These are phyloP conservation scores for Thunnus thynnus DNA, from an alignment of 2,113 vertebrate species.

Conservation along the genomic window DNA sequence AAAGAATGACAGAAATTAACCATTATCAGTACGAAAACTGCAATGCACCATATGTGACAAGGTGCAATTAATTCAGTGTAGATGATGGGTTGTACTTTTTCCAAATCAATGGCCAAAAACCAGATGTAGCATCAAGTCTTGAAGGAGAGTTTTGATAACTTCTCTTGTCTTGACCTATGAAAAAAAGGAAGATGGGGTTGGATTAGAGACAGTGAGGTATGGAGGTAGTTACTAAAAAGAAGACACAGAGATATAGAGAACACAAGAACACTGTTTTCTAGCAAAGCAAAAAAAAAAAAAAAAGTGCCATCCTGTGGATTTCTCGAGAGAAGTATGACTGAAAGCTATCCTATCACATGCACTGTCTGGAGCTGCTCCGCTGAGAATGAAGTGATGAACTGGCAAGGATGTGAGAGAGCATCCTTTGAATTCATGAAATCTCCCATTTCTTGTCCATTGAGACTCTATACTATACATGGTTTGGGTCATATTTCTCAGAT, in stretches of 20 bases:
- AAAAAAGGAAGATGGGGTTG: neutral
- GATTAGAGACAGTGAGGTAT: conserved; percentile 24
- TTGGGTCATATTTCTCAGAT: too few species aligned
- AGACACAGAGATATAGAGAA: neutral
- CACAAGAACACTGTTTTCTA: conserved; percentile 35
- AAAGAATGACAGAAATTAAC: conserved; percentile 32
- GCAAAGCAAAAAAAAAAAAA: conserved; percentile 47
- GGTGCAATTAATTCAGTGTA: neutral
- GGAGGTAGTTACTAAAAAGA: neutral
- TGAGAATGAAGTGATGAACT: conserved; percentile 27
- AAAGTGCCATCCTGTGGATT: conserved; percentile 24
- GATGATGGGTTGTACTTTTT: conserved; percentile 1
- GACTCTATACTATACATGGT: neutral
- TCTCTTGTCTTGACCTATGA: conserved; percentile 48
- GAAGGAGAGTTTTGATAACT: conserved; percentile 12
- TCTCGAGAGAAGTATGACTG: conserved; percentile 1
- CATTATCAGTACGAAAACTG: conserved; percentile 44
- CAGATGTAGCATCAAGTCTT: conserved; percentile 1
- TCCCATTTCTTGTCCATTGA: conserved; percentile 7
- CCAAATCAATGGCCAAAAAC: conserved; percentile 11
- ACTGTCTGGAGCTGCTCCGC: conserved; percentile 17
- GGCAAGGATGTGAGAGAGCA: conserved; percentile 14
- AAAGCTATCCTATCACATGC: conserved; percentile 23
- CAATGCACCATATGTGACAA: conserved; percentile 35
- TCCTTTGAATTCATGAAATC: neutral